Base-by-base conservation (phyloP, 2,113 vertebrate species). In the Micronycteris hirsuta region DNA sequence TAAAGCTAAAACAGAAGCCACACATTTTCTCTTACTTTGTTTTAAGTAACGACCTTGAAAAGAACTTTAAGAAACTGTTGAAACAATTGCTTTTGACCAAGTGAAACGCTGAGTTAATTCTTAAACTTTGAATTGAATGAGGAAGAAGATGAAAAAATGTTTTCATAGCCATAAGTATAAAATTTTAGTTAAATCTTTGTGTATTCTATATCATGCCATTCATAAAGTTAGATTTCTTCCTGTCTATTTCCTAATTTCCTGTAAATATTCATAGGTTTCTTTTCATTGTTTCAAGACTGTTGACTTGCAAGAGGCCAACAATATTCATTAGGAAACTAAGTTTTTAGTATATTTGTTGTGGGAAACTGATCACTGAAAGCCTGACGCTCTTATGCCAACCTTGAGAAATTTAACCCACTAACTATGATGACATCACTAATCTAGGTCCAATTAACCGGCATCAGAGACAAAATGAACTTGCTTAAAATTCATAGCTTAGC, bases 181-280 rank as follows among this genome's bases (percentile, higher is more conserved):
- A n/a, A 13, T 56, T 38, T 83, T 52, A 58, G 56, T 77, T 86
- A 77, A 81, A 81, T 38, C 15, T 82, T 91, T 56, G 17, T 36
- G 14, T 92, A 63, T 83, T 89, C 52, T 86, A 3, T 22, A 45
- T 31, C 22, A 63, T 16, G 6, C 8, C 15, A 33, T 20, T 58
- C 36, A 63, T 54, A 82, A 81, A 77, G 76, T 82, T 47, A 71
- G 33, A 94, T 56, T 70, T 84, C 52, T 54, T 83, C 54, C 33
- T n/a, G n/a, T n/a, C n/a, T 61, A 76, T 84, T 67, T 83, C 93
- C 63, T 49, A 89, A 78, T 81, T 94, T 81, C 85, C 73, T 68
- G 24, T n/a, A 85, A 88, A 54, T 86, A 56, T 52, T 45, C 68
- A 94, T 63, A 89, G 7, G 7, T 36, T 80, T 63, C 41, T 82